Percentiles rank a stretch among this genome's conserved stretches.
Conservation (phyloP, 2,113 vertebrate species). For the Propithecus coquereli region DNA sequence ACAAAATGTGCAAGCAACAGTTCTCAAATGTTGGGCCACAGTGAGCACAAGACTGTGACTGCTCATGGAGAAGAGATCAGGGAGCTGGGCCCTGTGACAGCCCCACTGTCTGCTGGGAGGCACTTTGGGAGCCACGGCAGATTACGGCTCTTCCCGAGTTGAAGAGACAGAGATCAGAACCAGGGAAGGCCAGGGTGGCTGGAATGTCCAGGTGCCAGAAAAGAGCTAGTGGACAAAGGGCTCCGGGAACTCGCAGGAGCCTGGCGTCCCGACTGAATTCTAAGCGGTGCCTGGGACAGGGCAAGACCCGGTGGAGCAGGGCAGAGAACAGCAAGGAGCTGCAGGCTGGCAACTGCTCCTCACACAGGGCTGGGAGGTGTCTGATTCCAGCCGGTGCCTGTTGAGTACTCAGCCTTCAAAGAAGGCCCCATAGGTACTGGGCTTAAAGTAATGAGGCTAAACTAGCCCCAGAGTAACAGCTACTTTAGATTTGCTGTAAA, state of each 20-base stretch:
- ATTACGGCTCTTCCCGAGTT: not conserved
- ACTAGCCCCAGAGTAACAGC: not conserved
- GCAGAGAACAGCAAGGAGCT: not conserved
- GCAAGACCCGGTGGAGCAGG: rapidly evolving
- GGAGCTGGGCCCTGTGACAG: not conserved
- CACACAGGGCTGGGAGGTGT: not conserved
- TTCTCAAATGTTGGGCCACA: not conserved
- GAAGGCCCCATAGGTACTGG: not conserved
- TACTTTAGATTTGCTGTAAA: not conserved
- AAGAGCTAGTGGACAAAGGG: not conserved
- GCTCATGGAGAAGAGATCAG: not conserved
- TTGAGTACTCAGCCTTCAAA: not conserved
- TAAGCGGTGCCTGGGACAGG: not conserved
- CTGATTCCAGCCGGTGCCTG: not conserved
- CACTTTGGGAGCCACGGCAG: too few relatives aligned
- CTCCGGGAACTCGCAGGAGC: not conserved
- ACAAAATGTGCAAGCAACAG: not conserved
- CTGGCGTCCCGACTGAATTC: not conserved
- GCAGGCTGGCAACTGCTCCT: not conserved
- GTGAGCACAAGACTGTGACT: not conserved
- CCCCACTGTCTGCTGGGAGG: not conserved
- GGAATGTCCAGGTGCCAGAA: not conserved
- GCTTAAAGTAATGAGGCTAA: not conserved
- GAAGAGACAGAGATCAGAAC: not conserved
- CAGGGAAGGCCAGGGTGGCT: not conserved